These are phyloP conservation scores for Alces alces DNA, from an alignment of 2,113 vertebrate species.

Conservation along the genomic window DNA sequence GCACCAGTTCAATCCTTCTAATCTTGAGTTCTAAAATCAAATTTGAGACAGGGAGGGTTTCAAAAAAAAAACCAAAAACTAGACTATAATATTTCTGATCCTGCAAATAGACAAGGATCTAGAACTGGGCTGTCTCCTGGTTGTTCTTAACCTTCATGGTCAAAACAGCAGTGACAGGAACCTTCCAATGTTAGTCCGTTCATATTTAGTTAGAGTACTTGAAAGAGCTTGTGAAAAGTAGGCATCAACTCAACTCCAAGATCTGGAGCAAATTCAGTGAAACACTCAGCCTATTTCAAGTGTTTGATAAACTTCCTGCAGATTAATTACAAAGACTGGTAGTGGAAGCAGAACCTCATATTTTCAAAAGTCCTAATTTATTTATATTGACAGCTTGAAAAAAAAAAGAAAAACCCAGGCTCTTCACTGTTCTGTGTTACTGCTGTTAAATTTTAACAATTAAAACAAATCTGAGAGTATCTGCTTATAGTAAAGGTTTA, in stretches of 20 bases:
- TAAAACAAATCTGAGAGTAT: neutral
- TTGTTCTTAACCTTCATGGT: neutral
- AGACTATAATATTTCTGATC: neutral
- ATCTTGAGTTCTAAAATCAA: neutral
- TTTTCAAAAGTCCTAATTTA: neutral
- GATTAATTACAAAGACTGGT: neutral
- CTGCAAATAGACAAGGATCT: neutral
- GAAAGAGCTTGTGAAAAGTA: conserved; percentile 1
- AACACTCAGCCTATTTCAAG: neutral
- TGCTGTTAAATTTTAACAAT: neutral
- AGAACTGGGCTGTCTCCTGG: neutral
- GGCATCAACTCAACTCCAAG: neutral
- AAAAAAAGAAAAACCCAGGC: neutral
- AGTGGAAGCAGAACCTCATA: neutral
- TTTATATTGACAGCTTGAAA: neutral
- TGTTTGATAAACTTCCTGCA: neutral
- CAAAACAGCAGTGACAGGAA: neutral
- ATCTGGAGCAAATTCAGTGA: neutral
- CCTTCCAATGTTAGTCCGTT: neutral
- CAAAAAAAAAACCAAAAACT: neutral
- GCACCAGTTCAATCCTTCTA: neutral
- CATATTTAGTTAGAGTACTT: neutral
- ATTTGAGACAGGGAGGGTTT: neutral
- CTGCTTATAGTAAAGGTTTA: neutral
- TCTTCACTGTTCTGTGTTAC: neutral